These are phyloP conservation scores for Myotis pilosus DNA, from an alignment of 2,797 vertebrate species.

Conservation along the genomic window DNA sequence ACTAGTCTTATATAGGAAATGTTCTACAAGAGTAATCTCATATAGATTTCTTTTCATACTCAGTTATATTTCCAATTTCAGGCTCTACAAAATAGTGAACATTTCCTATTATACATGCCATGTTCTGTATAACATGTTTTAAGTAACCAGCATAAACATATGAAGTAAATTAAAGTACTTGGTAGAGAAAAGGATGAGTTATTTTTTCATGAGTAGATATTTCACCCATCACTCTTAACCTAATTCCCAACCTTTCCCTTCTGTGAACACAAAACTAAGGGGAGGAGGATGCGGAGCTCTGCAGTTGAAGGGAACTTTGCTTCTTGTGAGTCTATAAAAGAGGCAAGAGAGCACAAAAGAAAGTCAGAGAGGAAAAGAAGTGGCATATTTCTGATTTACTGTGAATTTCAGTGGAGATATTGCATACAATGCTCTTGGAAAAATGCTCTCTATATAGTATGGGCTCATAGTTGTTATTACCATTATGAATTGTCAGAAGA, in stretches of 20 bases:
- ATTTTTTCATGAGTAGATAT: not conserved
- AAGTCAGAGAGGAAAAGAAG: not conserved
- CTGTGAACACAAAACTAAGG: not conserved
- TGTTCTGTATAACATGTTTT: not conserved
- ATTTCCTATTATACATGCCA: not conserved
- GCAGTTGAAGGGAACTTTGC: not conserved
- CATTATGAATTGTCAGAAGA: not conserved
- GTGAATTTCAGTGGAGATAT: not conserved
- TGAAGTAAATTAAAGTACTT: not conserved
- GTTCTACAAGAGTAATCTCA: not conserved
- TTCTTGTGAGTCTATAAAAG: not conserved
- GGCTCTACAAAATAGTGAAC: not conserved
- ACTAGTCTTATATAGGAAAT: not conserved
- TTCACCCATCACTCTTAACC: not conserved
- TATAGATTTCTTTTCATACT: not conserved
- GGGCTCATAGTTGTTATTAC: not conserved
- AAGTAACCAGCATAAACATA: not conserved
- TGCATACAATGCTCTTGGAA: not conserved
- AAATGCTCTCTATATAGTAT: not conserved
- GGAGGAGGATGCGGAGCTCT: fast-evolving
- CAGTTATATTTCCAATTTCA: not conserved
- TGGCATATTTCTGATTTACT: not conserved
- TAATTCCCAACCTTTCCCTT: not conserved
- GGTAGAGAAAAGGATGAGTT: not conserved
- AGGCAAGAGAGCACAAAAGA: not conserved